Evolutionary conservation across 2,113 vertebrate genomes (phyloP), one percentile per base, ranked within the genome.

Genomic region (Mesembrinibis cayennensis): DNA sequence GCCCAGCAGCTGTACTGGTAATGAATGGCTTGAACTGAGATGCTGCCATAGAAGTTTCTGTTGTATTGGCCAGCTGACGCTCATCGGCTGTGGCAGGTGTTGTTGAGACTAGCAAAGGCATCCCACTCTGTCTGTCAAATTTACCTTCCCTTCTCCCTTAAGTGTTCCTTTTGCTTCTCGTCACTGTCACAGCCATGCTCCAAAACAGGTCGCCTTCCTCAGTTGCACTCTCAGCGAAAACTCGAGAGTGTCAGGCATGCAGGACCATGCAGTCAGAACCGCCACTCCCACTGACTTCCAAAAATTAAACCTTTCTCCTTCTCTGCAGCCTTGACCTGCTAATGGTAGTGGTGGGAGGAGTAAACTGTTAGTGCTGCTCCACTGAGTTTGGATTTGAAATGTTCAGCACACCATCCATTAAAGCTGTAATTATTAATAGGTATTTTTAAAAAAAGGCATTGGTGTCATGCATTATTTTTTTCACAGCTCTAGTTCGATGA

Each of bases 401-500:
- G 59, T 82, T 94, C 77, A 85, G 20, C 52, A 69, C 0, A 1
- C 81, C 82, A 73, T 93, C 93, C 71, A 85, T 90, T 95, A 96
- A 92, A 61, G 82, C 47, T 91, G 66, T 89, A 97, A 95, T 97
- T 96, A 95, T 81, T 90, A 95, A 88, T 84, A 79, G 26, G 3
- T 56, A 6, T 81, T 92, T 96, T 93, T 77, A 0, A 1, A 8
- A 82, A 69, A 89, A 94, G 29, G 9, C 42, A 76, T 42, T 59
- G 50, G 38, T 92, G 56, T 81, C 53, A 61, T 25, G 45, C 45
- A 45, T 70, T 53, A 32, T 65, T 86, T 92, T 56, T 67, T 85
- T 50, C 78, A 95, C 56, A 53, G 73, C 16, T 86, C 95, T 89
- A 87, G 32, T 69, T 91, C 71, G 76, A 94, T 90, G 90, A 87